Conservation (phyloP, 1,140 invertebrate genomes). For the Drosophila navojoa region DNA sequence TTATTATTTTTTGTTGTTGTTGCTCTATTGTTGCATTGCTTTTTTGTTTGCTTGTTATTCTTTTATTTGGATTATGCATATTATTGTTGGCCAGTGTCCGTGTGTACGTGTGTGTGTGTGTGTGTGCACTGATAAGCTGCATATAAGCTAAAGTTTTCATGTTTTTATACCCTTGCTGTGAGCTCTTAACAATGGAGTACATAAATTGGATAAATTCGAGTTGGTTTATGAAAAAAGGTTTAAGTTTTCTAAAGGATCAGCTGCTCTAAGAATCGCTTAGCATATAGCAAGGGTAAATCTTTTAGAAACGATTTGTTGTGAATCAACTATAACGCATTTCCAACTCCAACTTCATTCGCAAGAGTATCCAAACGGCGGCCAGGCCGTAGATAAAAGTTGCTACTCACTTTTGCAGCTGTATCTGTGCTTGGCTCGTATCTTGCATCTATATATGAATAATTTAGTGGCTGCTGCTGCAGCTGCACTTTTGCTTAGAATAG, state of each 20-base stretch:
- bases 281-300: too few relatives aligned
- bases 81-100: conserved; percentile 27
- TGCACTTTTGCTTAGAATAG: conserved; percentile 61
- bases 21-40: conserved; percentile 58
- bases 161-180: conserved; percentile 27
- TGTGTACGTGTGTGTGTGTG: conserved; percentile 8
- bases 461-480: conserved; percentile 47
- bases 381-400: conserved; percentile 2
- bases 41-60: conserved; percentile 29
- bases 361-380: neutral
- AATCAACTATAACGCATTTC: too few relatives aligned
- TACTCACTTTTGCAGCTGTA: conserved; percentile 13
- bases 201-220: too few relatives aligned
- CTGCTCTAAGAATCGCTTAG: too few relatives aligned
- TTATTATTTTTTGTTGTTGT: conserved; percentile 38
- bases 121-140: conserved; percentile 42
- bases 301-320: too few relatives aligned
- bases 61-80: conserved; percentile 45
- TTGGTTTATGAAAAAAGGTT: too few relatives aligned
- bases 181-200: neutral
- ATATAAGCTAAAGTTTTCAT: conserved; percentile 26
- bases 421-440: conserved; percentile 27
- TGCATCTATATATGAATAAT: conserved; percentile 50
- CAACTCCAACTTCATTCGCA: neutral
- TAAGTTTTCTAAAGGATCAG: too few relatives aligned